Conservation (phyloP, 2,888 invertebrate species). For the Therioaphis trifolii region DNA sequence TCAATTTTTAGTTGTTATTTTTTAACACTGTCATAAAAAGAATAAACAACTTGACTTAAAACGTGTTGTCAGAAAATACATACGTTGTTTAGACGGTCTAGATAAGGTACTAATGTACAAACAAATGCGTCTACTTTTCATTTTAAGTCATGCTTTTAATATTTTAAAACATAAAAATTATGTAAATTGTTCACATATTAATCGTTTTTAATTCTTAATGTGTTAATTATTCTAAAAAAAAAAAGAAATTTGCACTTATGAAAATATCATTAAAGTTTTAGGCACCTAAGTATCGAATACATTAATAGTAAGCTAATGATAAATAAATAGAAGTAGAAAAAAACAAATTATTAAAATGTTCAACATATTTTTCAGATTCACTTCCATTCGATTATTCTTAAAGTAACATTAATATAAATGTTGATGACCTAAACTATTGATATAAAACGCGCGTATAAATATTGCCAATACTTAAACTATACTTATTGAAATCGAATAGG, state of each 20-base stretch:
- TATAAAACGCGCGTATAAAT: too few species aligned
- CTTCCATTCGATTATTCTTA: too few species aligned
- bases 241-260: not conserved
- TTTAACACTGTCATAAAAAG: conserved; percentile 13
- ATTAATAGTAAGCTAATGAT: too few species aligned
- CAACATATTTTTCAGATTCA: too few species aligned
- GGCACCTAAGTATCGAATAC: too few species aligned
- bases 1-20: not conserved
- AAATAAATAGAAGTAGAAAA: too few species aligned
- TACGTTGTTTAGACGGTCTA: conserved; percentile 36
- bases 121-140: conserved; percentile 4
- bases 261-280: too few species aligned
- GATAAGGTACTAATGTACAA: conserved; percentile 32
- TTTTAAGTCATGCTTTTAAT: conserved; percentile 8
- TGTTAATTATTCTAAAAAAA: not conserved
- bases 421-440: too few species aligned
- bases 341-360: too few species aligned
- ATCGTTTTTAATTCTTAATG: not conserved
- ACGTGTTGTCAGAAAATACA: conserved; percentile 7
- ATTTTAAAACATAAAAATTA: not conserved
- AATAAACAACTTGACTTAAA: conserved; percentile 25
- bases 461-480: too few species aligned
- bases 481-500: too few species aligned
- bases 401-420: too few species aligned
- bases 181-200: not conserved